A percentile compares a stretch with the other conserved stretches of the same genome.
These are phyloP conservation scores for Hirtodrosophila duncani DNA, from an alignment of 2,888 invertebrate species.

Conservation along the genomic window DNA sequence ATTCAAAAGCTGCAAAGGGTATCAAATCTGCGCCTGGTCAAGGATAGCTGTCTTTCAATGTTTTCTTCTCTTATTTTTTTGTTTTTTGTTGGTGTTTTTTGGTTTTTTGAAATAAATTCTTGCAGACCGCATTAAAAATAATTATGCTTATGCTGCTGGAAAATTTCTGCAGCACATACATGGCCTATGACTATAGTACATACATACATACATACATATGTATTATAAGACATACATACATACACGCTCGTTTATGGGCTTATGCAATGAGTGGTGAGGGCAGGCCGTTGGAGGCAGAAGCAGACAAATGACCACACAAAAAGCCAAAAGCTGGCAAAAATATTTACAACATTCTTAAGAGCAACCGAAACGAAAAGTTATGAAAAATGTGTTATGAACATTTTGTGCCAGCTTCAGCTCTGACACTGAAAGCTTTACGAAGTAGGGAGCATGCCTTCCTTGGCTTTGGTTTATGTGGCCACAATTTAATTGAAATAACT, in stretches of 20 bases:
- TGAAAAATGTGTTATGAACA: conserved; percentile 67
- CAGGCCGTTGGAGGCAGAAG: conserved; percentile 17
- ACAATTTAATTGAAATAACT: conserved; percentile 64
- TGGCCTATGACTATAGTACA: conserved; percentile 7
- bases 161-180: conserved; percentile 38
- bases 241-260: background rate
- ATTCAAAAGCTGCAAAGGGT: too few species aligned
- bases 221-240: background rate
- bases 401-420: conserved; percentile 15
- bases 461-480: conserved; percentile 29
- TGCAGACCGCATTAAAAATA: conserved; percentile 58
- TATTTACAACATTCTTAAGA: conserved; percentile 65
- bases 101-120: conserved; percentile 25
- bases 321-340: conserved; percentile 45
- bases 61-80: conserved; percentile 8
- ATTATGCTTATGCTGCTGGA: conserved; percentile 59
- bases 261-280: conserved; percentile 6
- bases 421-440: background rate
- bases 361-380: conserved; percentile 68
- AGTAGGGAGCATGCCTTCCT: background rate
- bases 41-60: too few species aligned
- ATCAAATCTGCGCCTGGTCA: too few species aligned
- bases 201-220: conserved; percentile 4
- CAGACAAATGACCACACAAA: conserved; percentile 54
- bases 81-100: conserved; percentile 19